phyloP scores from a whole-genome alignment of 2,113 vertebrate species.

The Hyperoodon ampullatus region DNA sequence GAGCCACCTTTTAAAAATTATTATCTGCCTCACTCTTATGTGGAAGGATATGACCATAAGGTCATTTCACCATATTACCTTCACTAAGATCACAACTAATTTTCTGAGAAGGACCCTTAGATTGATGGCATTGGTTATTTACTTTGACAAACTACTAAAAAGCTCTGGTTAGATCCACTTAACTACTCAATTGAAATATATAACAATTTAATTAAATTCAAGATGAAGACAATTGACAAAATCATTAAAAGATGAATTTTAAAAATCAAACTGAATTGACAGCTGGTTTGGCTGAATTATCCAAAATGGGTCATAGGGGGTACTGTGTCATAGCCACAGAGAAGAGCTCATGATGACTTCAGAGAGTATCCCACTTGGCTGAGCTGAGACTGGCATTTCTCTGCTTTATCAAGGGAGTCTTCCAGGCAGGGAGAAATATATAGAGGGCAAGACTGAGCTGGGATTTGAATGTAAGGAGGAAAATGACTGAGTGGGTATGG shows the following conservation, averaged over 20 bases:
- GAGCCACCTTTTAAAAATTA: neutral
- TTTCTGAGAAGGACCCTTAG: neutral
- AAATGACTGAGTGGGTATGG: neutral
- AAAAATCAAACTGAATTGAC: neutral
- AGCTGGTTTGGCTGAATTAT: neutral
- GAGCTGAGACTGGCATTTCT: neutral
- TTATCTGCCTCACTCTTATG: neutral
- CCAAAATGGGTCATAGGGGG: neutral
- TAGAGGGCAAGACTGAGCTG: neutral
- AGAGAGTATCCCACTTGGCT: neutral
- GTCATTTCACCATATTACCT: neutral
- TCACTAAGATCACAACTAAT: neutral
- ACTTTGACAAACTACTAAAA: neutral
- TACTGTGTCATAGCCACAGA: neutral
- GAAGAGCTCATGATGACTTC: neutral
- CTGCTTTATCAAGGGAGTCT: neutral
- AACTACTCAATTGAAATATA: neutral
- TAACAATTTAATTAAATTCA: slow-evolving; percentile 6
- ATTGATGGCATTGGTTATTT: slow-evolving; percentile 28
- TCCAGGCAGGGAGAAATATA: neutral
- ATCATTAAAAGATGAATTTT: neutral
- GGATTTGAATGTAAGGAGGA: neutral
- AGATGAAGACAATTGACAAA: neutral
- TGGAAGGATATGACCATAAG: neutral
- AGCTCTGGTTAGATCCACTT: neutral